Evolutionary conservation across 2,113 vertebrate species (phyloP), one percentile per base, ranked within the genome.

Genomic region (Physeter macrocephalus): DNA sequence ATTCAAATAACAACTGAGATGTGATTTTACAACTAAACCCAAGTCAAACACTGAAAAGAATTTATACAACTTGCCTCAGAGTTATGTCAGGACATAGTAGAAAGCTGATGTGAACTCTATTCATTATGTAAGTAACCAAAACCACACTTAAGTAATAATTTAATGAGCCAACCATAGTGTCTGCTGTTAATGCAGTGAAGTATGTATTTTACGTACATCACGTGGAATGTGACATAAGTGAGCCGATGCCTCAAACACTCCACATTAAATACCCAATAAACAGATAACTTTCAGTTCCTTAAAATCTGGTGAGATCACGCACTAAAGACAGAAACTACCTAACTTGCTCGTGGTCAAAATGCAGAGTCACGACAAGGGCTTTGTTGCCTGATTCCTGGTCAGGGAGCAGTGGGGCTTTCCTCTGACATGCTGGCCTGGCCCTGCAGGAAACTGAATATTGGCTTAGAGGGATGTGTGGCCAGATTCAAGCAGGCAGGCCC

Each of bases 391-490:
- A 86, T 84, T 62, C 21, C 80, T 31, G 6, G 15, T 43, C 46
- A 75, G 6, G 39, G 52, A 62, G 7, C 57, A 5, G 18, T 3
- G 13, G 3, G 74, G 43, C n/a, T 89, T 88, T 86, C 80, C 64
- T 92, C 78, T 69, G 20, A 90, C 93, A 85, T 0, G 29, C 27
- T 17, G 64, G 41, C 46, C 52, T 14, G 9, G 57, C 5, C 61
- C 81, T 83, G 14, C n/a, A 94, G 36, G 91, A 93, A 93, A 85
- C n/a, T 49, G 25, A 66, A 75, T 95, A 80, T 88, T 78, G 94
- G 77, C 84, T 94, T 72, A 93, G 34, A 85, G 59, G 46, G 66
- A 43, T 84, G 52, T 92, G 41, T 2, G 90, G 36, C 78, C 61
- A 94, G 84, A 92, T 62, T 5, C 85, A 96, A 72, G 6, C 17